Base-by-base conservation (phyloP, 1,140 invertebrate genomes). In the Choristoneura fumiferana region DNA sequence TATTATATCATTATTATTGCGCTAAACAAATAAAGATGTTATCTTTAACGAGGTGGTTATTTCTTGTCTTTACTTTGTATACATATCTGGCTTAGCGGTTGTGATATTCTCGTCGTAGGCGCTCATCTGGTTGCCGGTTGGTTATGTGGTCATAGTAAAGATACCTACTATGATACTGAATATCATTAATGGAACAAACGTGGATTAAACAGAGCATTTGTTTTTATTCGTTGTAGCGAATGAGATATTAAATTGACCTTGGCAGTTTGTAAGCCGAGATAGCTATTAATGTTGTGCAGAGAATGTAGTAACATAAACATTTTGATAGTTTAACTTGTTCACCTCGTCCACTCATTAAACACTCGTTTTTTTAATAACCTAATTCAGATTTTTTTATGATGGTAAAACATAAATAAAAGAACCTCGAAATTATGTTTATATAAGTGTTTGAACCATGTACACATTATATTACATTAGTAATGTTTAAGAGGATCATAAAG, bases 151-250 rank as follows among this genome's bases (percentile, higher is more conserved):
- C 43, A 49, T 49, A 49, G 43, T 49, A 45, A 5, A 49, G 43
- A 49, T 49, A 49, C n/a, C n/a, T n/a, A n/a, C n/a, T 33, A 29
- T 4, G 43, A 49, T 49, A 49, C 22, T 12, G 43, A 12, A 22
- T 15, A 49, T 22, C 43, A 49, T 49, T 33, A 49, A n/a, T 49
- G 22, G 22, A 49, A 29, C 22, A 29, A 29, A 49, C 43, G 22
- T 49, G 43, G 43, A 18, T 49, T 49, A 49, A 49, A 22, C 43
- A 49, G 22, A 49, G 22, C 43, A 49, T 49, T n/a, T 49, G 43
- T 49, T 49, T 49, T 12, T 49, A 17, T 12, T 1, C 22, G 22
- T n/a, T n/a, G n/a, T 29, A 29, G 8, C 43, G 12, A 33, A 17
- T 49, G 43, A 22, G 18, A 49, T 33, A 49, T 49, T 49, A 12